Conservation (phyloP, 1,140 invertebrate genomes). For the Bilobella aurantiaca region DNA sequence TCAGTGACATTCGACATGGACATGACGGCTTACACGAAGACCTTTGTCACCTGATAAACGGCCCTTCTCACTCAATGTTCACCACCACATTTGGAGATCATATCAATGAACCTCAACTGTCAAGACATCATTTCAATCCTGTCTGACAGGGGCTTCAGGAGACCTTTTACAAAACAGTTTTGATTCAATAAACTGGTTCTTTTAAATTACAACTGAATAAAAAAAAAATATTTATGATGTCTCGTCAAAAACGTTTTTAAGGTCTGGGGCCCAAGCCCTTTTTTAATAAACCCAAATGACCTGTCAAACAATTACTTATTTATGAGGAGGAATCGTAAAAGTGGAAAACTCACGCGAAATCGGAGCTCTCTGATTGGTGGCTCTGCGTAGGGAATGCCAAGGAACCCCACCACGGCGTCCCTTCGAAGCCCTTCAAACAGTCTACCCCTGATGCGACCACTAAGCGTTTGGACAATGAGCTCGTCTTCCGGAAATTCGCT, state of each 20-base stretch:
- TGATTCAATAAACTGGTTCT: background rate
- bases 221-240: background rate
- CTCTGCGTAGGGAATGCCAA: slow-evolving; percentile 51
- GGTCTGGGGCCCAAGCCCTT: background rate
- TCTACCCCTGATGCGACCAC: background rate
- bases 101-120: too few relatives aligned
- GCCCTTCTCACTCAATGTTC: background rate
- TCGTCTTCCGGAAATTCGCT: background rate
- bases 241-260: background rate
- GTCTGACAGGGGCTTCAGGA: background rate
- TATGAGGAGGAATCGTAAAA: too few relatives aligned
- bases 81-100: background rate
- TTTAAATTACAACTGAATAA: background rate
- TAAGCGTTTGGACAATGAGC: background rate
- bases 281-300: too few relatives aligned
- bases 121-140: background rate
- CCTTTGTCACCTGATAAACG: background rate
- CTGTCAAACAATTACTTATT: too few relatives aligned
- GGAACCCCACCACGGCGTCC: slow-evolving; percentile 36
- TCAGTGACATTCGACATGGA: background rate
- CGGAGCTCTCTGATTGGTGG: slow-evolving; percentile 47
- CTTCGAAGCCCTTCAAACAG: background rate
- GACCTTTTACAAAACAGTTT: background rate
- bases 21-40: background rate
- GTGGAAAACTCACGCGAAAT: slow-evolving; percentile 40